Evolutionary conservation across 1,140 invertebrate genomes (phyloP), one percentile per base, ranked within the genome.

Genomic region (Theocolax elegans): DNA sequence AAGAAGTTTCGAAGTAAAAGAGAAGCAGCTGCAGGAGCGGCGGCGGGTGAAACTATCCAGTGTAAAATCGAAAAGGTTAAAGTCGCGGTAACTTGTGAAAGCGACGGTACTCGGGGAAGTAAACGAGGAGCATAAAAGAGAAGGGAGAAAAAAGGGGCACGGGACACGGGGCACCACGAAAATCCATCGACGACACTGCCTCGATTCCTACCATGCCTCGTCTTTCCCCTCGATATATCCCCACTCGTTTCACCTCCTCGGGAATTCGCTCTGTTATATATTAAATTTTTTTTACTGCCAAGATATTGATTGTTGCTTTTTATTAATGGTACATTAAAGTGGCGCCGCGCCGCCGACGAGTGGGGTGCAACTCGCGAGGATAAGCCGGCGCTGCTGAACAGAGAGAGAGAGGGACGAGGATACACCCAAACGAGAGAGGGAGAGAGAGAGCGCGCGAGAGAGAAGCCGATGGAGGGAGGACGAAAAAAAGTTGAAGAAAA

Each of bases 261-360:
- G 77, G 77, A 83, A 83, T 84, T 82, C 81, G 77, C 74, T 75
- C 78, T 79, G 81, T 82, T 84, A 85, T 84, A 82, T 81, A 83
- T 85, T 83, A 82, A 83, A 83, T 82, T 82, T 83, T 83, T 56
- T 84, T 83, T 84, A 81, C 83, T 72, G 80, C 75, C 76, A 81
- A 85, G 83, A 84, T 85, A 85, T 85, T 84, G 82, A 85, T 85
- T 85, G 83, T 85, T 84, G 82, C 83, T 84, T 85, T 84, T 83
- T 85, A 84, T 84, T 84, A 85, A 83, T 83, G 82, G 82, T 81
- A 83, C 83, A 84, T 85, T 83, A 81, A 84, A 84, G 81, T 81
- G 79, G 79, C 76, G 75, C 70, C 74, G 60, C 68, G 74, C 66
- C 70, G 72, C 66, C 54, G 71, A 49, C 51, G 72, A 44, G 71